Percentiles rank a stretch among this genome's conserved stretches.
Evolutionary conservation across 1,140 invertebrate species (phyloP).

Genomic region (Geopemphigus sp.): DNA sequence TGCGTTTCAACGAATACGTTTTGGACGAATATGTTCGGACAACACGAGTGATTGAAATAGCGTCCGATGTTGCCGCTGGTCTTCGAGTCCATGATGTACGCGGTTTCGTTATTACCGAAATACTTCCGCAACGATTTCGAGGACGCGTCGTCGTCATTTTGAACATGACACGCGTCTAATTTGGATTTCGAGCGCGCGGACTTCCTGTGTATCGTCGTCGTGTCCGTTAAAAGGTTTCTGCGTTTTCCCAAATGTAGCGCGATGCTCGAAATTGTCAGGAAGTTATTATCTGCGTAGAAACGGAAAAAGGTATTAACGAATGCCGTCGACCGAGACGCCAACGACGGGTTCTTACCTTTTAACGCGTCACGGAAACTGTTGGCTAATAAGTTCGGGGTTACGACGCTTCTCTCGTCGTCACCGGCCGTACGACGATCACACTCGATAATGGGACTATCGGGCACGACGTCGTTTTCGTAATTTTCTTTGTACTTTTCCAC

Average conservation of each 20-base stretch:
- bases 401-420: background rate
- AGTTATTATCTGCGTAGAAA: background rate
- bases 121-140: background rate
- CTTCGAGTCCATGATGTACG: conserved; percentile 90
- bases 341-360: too few relatives aligned
- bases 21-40: conserved; percentile 94
- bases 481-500: conserved; percentile 86
- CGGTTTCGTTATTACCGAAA: conserved; percentile 3
- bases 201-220: too few relatives aligned
- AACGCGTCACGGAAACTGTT: too few relatives aligned
- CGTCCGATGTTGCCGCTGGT: conserved; percentile 90
- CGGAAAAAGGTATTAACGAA: background rate
- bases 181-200: too few relatives aligned
- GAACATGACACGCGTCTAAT: background rate
- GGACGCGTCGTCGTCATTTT: background rate
- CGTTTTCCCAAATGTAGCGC: too few relatives aligned
- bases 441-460: too few relatives aligned
- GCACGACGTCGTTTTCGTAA: conserved; percentile 64
- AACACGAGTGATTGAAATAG: conserved; percentile 93
- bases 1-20: conserved; percentile 98
- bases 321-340: background rate
- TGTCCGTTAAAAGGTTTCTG: too few relatives aligned
- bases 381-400: too few relatives aligned
- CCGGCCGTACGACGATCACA: too few relatives aligned
- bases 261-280: background rate